Evolutionary conservation across 2,113 vertebrate genomes (phyloP).

Genomic region (Cyanoliseus patagonus): DNA sequence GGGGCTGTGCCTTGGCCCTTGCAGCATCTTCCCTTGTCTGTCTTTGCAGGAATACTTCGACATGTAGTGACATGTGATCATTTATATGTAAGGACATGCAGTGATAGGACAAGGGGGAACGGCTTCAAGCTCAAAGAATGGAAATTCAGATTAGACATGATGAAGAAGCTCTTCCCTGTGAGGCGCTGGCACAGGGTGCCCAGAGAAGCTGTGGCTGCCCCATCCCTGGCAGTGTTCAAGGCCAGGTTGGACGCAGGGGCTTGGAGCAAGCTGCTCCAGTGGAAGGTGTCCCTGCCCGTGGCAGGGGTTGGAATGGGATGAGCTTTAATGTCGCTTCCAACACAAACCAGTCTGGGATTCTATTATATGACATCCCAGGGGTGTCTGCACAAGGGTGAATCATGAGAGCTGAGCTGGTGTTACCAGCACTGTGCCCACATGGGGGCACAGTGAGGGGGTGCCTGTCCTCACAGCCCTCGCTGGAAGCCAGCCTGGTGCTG

Average conservation of each 20-base stretch:
- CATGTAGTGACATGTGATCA: too few relatives aligned
- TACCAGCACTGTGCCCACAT: rapidly evolving
- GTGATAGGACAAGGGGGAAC: neutral
- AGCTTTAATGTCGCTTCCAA: neutral
- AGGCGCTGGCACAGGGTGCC: too few relatives aligned
- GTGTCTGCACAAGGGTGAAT: neutral
- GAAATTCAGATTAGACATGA: neutral
- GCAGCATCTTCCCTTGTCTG: neutral
- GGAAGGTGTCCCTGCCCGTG: too few relatives aligned
- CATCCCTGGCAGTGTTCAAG: too few relatives aligned
- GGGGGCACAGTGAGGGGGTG: rapidly evolving
- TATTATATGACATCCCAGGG: neutral
- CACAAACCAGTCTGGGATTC: neutral
- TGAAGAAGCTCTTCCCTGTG: too few relatives aligned
- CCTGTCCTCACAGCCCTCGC: neutral
- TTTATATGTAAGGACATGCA: neutral
- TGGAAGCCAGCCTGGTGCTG: neutral
- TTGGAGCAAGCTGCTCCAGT: too few relatives aligned
- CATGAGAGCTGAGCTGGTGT: neutral
- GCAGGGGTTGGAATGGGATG: too few relatives aligned
- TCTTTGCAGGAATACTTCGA: neutral
- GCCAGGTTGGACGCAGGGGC: too few relatives aligned
- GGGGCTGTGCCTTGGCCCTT: neutral
- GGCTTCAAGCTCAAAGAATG: neutral
- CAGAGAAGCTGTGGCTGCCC: too few relatives aligned